Percentiles rank a stretch among this genome's conserved stretches.
These are phyloP conservation scores for Polypterus senegalus DNA, from an alignment of 2,113 vertebrate genomes.

Conservation along the genomic window DNA sequence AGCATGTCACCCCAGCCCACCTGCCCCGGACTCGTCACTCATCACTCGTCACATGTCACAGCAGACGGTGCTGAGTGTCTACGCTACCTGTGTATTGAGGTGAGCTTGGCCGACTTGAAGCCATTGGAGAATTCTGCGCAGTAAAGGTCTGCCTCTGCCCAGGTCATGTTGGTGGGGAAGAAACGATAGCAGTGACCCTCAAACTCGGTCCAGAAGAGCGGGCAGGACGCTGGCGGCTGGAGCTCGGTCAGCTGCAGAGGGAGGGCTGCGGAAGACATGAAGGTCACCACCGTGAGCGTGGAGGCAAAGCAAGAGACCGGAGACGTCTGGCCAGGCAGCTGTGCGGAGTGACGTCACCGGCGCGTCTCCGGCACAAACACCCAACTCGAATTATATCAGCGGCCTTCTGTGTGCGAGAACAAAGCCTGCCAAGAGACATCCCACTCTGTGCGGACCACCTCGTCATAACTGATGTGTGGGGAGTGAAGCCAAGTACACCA, in stretches of 20 bases:
- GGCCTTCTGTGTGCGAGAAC: too few species aligned
- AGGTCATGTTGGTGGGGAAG: conserved; percentile 61
- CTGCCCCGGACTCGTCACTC: too few species aligned
- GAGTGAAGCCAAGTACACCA: too few species aligned
- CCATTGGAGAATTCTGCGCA: conserved; percentile 60
- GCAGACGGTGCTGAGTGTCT: background rate
- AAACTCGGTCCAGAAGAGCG: conserved; percentile 66
- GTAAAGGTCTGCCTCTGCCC: conserved; percentile 57
- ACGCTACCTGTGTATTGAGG: conserved; percentile 60
- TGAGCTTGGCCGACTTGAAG: conserved; percentile 57
- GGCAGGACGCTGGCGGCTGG: conserved; percentile 41
- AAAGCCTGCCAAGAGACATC: too few species aligned
- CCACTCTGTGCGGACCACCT: too few species aligned
- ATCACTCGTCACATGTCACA: background rate
- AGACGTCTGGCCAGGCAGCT: background rate
- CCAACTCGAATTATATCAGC: too few species aligned
- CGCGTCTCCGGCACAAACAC: background rate
- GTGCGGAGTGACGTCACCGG: background rate
- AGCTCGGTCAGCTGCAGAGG: conserved; percentile 44
- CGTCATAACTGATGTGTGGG: too few species aligned
- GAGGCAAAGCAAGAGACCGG: background rate
- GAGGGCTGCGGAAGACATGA: conserved; percentile 26
- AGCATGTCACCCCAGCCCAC: too few species aligned
- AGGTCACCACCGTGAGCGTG: background rate
- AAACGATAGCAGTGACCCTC: conserved; percentile 58